phyloP scores from a whole-genome alignment of 2,888 invertebrate genomes.

The Microctonus brassicae region DNA sequence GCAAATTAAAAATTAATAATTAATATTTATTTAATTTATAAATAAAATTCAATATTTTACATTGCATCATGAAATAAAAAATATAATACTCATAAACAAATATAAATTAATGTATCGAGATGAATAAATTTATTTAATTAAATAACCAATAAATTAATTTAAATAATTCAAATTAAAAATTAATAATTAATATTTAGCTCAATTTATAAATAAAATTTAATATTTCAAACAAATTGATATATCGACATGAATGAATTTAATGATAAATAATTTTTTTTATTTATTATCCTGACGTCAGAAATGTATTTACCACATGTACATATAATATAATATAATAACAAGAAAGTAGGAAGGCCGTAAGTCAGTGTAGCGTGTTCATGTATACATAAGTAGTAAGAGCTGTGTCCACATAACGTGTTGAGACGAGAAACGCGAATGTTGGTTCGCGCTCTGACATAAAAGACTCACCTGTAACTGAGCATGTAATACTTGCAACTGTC shows the following conservation, averaged over 20 bases:
- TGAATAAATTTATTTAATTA: too few relatives aligned
- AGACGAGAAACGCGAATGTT: constrained; percentile 5
- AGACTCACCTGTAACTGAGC: constrained; percentile 43
- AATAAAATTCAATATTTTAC: too few relatives aligned
- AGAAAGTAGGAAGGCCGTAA: constrained; percentile 13
- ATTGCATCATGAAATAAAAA: too few relatives aligned
- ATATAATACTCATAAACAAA: too few relatives aligned
- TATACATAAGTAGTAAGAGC: neutral
- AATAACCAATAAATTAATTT: too few relatives aligned
- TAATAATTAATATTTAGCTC: too few relatives aligned
- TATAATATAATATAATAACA: neutral
- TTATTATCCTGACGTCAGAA: neutral
- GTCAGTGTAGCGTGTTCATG: neutral
- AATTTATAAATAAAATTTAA: neutral
- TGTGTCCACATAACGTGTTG: constrained; percentile 7
- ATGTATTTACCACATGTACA: neutral
- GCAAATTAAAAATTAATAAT: too few relatives aligned
- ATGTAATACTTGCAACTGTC: constrained; percentile 47
- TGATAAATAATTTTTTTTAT: neutral
- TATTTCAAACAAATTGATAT: neutral
- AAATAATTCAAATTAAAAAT: too few relatives aligned
- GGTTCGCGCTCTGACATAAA: constrained; percentile 24
- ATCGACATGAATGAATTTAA: neutral
- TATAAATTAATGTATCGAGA: neutral
- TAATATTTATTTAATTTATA: too few relatives aligned